A percentile compares a stretch with the other conserved stretches of the same genome.
These are phyloP conservation scores for Aquatica leii DNA, from an alignment of 2,888 invertebrate species.

Conservation along the genomic window DNA sequence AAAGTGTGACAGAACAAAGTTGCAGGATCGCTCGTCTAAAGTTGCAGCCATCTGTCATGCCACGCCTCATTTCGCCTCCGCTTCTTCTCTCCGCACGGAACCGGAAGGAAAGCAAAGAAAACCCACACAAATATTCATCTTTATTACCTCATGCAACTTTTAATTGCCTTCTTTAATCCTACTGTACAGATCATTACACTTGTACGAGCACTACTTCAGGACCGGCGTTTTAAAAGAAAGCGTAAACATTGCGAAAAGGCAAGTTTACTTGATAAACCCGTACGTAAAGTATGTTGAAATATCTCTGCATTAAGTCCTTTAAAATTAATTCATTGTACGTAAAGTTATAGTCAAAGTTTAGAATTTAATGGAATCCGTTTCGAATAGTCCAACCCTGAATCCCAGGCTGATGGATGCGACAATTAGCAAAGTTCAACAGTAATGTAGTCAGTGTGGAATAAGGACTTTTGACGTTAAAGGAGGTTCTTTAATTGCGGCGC, in stretches of 20 bases:
- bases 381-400: conserved; percentile 23
- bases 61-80: conserved; percentile 55
- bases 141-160: conserved; percentile 55
- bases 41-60: conserved; percentile 56
- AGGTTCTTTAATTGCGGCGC: conserved; percentile 42
- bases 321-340: conserved; percentile 19
- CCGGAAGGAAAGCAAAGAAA: conserved; percentile 47
- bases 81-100: conserved; percentile 50
- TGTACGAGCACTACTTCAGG: conserved; percentile 34
- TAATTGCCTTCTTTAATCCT: conserved; percentile 54
- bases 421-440: conserved; percentile 51
- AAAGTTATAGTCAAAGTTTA: conserved; percentile 18
- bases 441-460: conserved; percentile 46
- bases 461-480: conserved; percentile 45
- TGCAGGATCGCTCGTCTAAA: conserved; percentile 48
- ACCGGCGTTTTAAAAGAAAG: conserved; percentile 17
- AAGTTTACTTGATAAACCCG: neutral
- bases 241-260: neutral
- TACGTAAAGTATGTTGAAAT: conserved; percentile 8
- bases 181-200: conserved; percentile 52
- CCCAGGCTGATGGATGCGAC: conserved; percentile 46
- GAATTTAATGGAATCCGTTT: conserved; percentile 15
- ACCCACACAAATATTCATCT: conserved; percentile 54
- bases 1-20: conserved; percentile 54
- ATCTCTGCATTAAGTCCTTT: conserved; percentile 15